These are phyloP conservation scores for Phengaris alcon DNA, from an alignment of 2,888 invertebrate genomes.

Conservation along the genomic window DNA sequence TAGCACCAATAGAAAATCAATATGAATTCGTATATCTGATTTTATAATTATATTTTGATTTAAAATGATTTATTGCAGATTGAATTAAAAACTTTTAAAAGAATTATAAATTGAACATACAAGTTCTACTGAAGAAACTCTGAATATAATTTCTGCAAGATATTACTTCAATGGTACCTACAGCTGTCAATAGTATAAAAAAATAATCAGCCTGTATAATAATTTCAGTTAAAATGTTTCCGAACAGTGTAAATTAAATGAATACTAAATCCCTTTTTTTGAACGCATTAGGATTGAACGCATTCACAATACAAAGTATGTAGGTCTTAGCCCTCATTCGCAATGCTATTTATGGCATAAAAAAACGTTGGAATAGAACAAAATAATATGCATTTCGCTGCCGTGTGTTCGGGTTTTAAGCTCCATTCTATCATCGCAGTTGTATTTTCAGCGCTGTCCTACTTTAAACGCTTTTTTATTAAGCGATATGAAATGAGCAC, in stretches of 20 bases:
- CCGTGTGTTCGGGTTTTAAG: no score
- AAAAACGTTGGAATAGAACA: background rate
- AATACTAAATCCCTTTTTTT: background rate
- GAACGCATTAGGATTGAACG: background rate
- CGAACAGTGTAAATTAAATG: background rate
- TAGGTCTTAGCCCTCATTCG: background rate
- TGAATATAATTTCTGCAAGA: background rate
- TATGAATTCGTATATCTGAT: background rate
- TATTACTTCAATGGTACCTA: background rate
- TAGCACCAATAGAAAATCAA: conserved; percentile 15
- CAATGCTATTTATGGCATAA: background rate
- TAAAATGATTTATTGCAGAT: background rate
- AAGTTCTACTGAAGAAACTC: background rate
- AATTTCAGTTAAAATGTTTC: background rate
- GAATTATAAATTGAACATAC: background rate
- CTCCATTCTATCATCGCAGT: no score
- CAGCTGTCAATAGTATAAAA: background rate
- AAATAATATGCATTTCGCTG: no score
- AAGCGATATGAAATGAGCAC: no score
- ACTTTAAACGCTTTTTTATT: no score
- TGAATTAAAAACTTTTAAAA: background rate
- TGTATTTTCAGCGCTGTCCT: no score
- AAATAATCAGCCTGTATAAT: background rate
- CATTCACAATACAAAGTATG: conserved; percentile 1
- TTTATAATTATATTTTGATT: conserved; percentile 3